Evolutionary conservation across 2,797 vertebrate genomes (phyloP).

Genomic region (Sebastes trivittatus): DNA sequence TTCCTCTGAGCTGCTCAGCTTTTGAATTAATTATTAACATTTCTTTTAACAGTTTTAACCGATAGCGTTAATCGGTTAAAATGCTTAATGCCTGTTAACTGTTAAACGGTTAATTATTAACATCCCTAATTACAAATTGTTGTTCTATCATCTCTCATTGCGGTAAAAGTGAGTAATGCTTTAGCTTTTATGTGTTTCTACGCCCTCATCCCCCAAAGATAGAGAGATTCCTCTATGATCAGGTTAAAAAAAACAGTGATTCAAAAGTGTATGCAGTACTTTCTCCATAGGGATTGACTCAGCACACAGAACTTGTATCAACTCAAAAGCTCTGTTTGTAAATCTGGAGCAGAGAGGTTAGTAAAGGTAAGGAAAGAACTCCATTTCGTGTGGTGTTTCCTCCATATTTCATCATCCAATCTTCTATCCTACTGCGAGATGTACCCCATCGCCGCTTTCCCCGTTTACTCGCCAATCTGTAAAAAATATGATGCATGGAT

Average conservation of each 20-base stretch:
- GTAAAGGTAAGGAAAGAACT: conserved; percentile 36
- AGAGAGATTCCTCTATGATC: background rate
- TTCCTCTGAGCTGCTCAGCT: no score
- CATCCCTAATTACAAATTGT: no score
- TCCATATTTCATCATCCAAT: conserved; percentile 71
- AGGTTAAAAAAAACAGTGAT: conserved; percentile 5
- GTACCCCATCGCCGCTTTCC: conserved; percentile 17
- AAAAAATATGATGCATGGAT: conserved; percentile 33
- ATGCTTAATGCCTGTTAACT: accelerated
- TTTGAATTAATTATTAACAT: no score
- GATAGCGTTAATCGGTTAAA: no score
- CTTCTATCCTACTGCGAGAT: conserved; percentile 52
- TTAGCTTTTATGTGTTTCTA: background rate
- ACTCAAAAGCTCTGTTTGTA: conserved; percentile 25
- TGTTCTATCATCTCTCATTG: no score
- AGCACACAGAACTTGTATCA: conserved; percentile 11
- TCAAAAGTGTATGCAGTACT: background rate
- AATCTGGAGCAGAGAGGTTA: conserved; percentile 36
- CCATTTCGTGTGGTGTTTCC: conserved; percentile 57
- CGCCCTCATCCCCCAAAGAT: background rate
- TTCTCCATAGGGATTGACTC: conserved; percentile 35
- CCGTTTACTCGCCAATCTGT: conserved; percentile 38
- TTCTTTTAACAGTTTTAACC: no score
- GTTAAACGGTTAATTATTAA: no score
- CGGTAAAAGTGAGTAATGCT: background rate